phyloP scores from a whole-genome alignment of 2,113 vertebrate species.

The Chauna torquata region DNA sequence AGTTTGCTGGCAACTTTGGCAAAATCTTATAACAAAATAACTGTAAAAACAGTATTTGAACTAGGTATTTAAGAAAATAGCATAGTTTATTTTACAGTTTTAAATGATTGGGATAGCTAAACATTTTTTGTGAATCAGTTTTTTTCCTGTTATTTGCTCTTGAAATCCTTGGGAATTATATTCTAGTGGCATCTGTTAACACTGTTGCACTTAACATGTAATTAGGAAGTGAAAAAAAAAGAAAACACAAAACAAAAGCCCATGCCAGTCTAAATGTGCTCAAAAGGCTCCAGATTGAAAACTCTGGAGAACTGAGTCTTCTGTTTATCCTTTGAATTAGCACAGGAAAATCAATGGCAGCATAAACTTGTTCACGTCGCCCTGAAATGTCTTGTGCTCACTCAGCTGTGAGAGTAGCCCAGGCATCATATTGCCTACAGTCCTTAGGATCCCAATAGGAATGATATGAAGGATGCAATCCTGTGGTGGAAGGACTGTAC shows the following conservation, averaged over 20 bases:
- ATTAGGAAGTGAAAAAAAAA: conserved; percentile 21
- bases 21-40: conserved; percentile 7
- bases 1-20: neutral
- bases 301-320: conserved; percentile 56
- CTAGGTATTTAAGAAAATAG: conserved; percentile 3
- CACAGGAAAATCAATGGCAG: conserved; percentile 37
- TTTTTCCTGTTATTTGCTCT: conserved; percentile 33
- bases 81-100: neutral
- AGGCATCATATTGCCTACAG: rapidly evolving
- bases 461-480: neutral
- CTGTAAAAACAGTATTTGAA: neutral
- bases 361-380: neutral
- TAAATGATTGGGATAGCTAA: neutral
- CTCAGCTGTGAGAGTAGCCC: neutral
- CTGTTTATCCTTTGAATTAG: conserved; percentile 52
- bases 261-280: conserved; percentile 41
- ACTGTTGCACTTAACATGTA: conserved; percentile 48
- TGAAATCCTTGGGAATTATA: conserved; percentile 34
- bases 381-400: neutral
- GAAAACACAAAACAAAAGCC: conserved; percentile 49
- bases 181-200: conserved; percentile 62
- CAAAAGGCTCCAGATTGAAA: conserved; percentile 62
- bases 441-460: neutral
- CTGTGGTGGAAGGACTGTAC: neutral
- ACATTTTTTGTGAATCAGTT: conserved; percentile 17